Evolutionary conservation across 2,113 vertebrate species (phyloP), one percentile per base, ranked within the genome.

Genomic region (Salvelinus alpinus): DNA sequence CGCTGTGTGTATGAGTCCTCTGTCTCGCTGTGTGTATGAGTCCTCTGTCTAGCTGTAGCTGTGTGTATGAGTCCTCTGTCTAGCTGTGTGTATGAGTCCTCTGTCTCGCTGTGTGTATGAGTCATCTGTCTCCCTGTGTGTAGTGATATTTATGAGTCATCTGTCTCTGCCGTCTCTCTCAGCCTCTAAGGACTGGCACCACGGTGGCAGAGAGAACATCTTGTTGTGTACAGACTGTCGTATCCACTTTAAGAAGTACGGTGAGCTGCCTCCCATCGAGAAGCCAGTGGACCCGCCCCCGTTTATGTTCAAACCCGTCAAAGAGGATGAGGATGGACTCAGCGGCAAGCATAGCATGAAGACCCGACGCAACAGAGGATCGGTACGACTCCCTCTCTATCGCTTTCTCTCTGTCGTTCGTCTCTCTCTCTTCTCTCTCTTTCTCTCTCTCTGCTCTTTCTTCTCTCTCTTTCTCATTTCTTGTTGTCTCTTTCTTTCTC

Each of bases 281-380:
- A 99, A 99, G 92, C 98, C 97, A 0, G 96, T 99, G 86, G 97
- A 99, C 87, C 98, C 98, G 1, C 98, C 98, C 0, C 97, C 98
- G 80, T 99, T 99, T 93, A 99, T 99, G 98, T 99, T 99, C 92
- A 99, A 99, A 91, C 98, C 98, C 12, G 98, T 99, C 93, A 99
- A 97, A 93, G 98, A 99, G 93, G 98, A 99, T 89, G 98, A 99
- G 16, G 98, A 99, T 95, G 96, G 96, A 84, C 96, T 98, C 87
- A 95, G 96, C 27, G 97, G 98, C 88, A 99, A 99, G 88, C 98
- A 99, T 96, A 99, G 97, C 95, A 99, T 99, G 98, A 99, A 97
- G 96, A 99, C 98, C 51, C 88, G 98, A 92, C 93, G 98, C 87
- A 99, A 96, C 93, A 94, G 98, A 84, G 97, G 96, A 95, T 96